Evolutionary conservation across 2,888 invertebrate genomes (phyloP).

Genomic region (Plebejus melissa): DNA sequence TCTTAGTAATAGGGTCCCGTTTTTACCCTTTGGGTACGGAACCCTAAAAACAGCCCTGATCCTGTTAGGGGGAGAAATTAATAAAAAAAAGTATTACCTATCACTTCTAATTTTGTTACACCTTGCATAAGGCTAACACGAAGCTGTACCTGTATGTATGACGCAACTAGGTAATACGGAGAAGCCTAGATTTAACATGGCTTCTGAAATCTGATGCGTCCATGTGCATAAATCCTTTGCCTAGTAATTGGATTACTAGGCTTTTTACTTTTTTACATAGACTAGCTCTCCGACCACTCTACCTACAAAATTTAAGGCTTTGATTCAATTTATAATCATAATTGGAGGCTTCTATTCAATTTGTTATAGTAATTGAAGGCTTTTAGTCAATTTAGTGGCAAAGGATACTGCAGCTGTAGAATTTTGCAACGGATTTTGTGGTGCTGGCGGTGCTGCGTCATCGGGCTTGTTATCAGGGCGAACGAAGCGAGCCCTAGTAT

Average conservation of each 20-base stretch:
- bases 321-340: neutral
- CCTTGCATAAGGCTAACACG: no score
- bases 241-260: neutral
- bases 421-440: neutral
- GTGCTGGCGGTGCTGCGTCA: neutral
- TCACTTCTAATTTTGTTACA: no score
- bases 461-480: no score
- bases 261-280: neutral
- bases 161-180: neutral
- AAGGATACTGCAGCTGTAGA: neutral
- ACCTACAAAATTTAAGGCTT: neutral
- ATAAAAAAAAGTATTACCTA: no score
- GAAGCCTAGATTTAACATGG: neutral
- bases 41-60: no score
- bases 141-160: neutral
- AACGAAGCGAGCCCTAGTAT: no score
- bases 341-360: neutral
- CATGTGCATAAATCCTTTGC: neutral
- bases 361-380: neutral
- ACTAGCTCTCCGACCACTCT: neutral
- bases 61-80: no score
- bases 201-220: slow-evolving; percentile 10
- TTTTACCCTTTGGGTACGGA: no score
- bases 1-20: no score
- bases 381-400: neutral